Evolutionary conservation across 2,888 invertebrate species (phyloP).

Genomic region (Isotomurus palustris): DNA sequence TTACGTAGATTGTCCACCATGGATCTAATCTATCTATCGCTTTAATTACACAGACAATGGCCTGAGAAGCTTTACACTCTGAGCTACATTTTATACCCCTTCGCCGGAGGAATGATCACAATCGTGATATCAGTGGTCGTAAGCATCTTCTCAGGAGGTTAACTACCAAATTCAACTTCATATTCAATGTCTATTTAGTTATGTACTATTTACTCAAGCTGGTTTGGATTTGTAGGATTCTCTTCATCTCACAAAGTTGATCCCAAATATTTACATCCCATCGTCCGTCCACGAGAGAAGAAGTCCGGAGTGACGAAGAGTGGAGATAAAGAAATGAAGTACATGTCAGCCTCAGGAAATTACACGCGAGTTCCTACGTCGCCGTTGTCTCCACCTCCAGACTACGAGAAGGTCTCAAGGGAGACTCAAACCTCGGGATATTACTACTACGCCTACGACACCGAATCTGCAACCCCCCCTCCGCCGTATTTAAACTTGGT

Average conservation of each 20-base stretch:
- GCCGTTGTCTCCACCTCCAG: constrained; percentile 12
- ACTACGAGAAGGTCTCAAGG: constrained; percentile 5
- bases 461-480: constrained; percentile 6
- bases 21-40: background rate
- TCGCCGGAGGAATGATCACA: constrained; percentile 36
- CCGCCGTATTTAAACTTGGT: constrained; percentile 5
- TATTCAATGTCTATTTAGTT: constrained; percentile 2
- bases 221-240: constrained; percentile 29
- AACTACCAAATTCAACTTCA: too few relatives aligned
- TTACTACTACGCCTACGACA: constrained; percentile 12
- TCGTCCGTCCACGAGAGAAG: constrained; percentile 10
- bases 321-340: constrained; percentile 16
- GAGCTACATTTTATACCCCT: constrained; percentile 36
- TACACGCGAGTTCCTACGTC: constrained; percentile 18
- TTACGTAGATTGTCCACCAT: background rate
- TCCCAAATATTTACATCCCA: constrained; percentile 37
- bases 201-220: too few relatives aligned
- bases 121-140: constrained; percentile 21
- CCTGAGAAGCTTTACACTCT: constrained; percentile 40
- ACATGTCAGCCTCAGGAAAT: constrained; percentile 6
- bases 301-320: background rate
- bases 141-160: constrained; percentile 12
- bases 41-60: constrained; percentile 27
- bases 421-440: constrained; percentile 11
- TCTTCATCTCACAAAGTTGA: constrained; percentile 18